Conservation (phyloP, 1,140 invertebrate genomes). For the Drosophila suzukii region DNA sequence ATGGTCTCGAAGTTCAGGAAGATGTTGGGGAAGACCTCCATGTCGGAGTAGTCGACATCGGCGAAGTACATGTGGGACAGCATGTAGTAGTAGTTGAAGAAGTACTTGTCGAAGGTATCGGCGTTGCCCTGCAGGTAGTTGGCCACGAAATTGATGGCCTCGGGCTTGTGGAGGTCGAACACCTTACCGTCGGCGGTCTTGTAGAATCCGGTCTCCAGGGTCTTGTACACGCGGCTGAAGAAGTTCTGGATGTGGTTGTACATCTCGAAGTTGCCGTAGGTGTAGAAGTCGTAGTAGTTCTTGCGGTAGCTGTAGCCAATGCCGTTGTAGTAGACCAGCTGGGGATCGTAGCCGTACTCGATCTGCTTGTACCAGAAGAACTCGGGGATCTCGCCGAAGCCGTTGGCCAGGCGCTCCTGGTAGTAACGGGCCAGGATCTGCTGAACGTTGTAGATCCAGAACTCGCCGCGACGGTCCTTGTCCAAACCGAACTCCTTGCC, state of each 20-base stretch:
- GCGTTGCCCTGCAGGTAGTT: constrained; percentile 88
- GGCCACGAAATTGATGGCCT: constrained; percentile 87
- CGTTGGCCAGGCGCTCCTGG: constrained; percentile 88
- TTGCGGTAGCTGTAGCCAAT: constrained; percentile 87
- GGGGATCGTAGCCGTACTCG: constrained; percentile 88
- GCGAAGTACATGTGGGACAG: constrained; percentile 85
- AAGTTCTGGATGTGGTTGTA: constrained; percentile 81
- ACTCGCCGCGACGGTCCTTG: constrained; percentile 87
- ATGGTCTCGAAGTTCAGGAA: constrained; percentile 86
- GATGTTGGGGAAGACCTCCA: constrained; percentile 80
- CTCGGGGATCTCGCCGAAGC: constrained; percentile 86
- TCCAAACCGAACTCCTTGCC: constrained; percentile 85
- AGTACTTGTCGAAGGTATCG: constrained; percentile 88
- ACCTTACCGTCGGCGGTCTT: constrained; percentile 85
- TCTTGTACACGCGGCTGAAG: constrained; percentile 87
- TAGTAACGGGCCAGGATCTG: constrained; percentile 88
- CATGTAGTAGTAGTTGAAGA: constrained; percentile 86
- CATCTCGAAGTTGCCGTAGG: constrained; percentile 70
- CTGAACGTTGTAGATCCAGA: constrained; percentile 87
- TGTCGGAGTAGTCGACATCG: constrained; percentile 61
- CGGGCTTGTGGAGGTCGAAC: constrained; percentile 85
- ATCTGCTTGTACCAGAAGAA: constrained; percentile 86
- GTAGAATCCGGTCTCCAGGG: constrained; percentile 87
- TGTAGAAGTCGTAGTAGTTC: constrained; percentile 74
- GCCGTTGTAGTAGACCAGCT: constrained; percentile 88